Base-by-base conservation (phyloP, 2,113 vertebrate genomes). In the Corvus hawaiiensis region DNA sequence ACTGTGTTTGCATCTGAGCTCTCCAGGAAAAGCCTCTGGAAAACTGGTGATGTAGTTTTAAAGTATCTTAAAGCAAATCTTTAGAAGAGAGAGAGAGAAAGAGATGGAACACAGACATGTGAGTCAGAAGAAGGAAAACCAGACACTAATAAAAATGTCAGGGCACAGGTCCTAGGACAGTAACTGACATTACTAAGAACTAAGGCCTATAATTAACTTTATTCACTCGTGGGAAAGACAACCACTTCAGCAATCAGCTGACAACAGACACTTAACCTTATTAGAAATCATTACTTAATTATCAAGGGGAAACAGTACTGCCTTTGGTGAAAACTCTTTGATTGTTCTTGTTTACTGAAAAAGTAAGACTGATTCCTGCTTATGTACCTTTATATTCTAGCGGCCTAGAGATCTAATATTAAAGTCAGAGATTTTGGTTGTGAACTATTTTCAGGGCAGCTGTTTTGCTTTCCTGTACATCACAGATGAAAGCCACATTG, bases 21-120 rank as follows among this genome's bases (percentile, higher is more conserved):
- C 93, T 99, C 99, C 86, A 99, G 97, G 89, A 99, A 99, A 78
- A 99, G 99, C 87, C 99, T 98, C 95, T 99, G 99, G 94, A 99
- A 99, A 59, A 99, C 99, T 68, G 99, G 99, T 9, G 98, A 98
- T 11, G 99, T 98, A 19, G 98, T 97, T 75, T 97, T 98, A 91
- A 99, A 99, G 97, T 99, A 99, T 33, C 98, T 98, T 30, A 99
- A 90, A 59, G 99, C 98, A 98, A 99, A 99, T 63, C 99, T 99
- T 95, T 7, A 78, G 26, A 27, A 52, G 10, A 51, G 18, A 64
- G 7, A 89, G 10, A 51, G 18, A 64, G 7, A 89, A 22, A 59
- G 63, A 78, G 64, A 74, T 20, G n/a, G 6, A 63, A 46, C 24
- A 72, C 11, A 67, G 58, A 37, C 8, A 51, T 13, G 4, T 33